Conservation (phyloP, 2,113 vertebrate species). For the Dromaius novaehollandiae region DNA sequence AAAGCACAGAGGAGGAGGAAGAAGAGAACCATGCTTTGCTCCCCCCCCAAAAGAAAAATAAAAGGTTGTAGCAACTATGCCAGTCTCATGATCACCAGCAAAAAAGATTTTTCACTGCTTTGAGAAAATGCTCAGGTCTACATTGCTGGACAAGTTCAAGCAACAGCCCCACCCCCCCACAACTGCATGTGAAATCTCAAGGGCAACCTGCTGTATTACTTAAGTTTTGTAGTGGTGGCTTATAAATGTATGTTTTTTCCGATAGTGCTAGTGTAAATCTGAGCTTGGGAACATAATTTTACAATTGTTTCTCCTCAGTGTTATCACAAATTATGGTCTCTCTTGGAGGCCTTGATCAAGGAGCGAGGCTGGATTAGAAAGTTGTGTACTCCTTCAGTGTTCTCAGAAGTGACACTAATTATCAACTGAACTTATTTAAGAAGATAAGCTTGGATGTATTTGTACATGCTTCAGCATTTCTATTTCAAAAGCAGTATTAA, state of each 20-base stretch:
- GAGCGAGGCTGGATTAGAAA: accelerated
- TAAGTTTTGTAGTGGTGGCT: accelerated
- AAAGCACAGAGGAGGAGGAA: too few species aligned
- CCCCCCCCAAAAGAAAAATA: too few species aligned
- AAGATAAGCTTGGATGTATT: accelerated
- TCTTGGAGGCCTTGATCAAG: accelerated
- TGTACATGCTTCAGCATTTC: accelerated
- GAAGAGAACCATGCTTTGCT: too few species aligned
- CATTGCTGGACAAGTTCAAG: neutral
- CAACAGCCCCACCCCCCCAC: neutral
- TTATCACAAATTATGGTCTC: accelerated
- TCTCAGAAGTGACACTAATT: neutral
- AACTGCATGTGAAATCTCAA: neutral
- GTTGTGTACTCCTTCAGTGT: accelerated
- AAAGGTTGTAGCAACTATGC: neutral
- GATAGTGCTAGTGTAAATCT: neutral
- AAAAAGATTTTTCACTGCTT: neutral
- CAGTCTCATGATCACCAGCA: too few species aligned
- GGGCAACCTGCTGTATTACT: neutral
- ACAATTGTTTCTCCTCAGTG: accelerated
- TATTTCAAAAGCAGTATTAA: accelerated
- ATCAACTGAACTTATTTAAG: accelerated
- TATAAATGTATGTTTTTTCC: accelerated
- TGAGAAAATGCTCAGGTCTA: neutral
- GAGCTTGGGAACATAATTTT: neutral